phyloP scores from a whole-genome alignment of 37 sponge, comb jelly and placozoan species.

The Chondrilla cf. caribensis region DNA sequence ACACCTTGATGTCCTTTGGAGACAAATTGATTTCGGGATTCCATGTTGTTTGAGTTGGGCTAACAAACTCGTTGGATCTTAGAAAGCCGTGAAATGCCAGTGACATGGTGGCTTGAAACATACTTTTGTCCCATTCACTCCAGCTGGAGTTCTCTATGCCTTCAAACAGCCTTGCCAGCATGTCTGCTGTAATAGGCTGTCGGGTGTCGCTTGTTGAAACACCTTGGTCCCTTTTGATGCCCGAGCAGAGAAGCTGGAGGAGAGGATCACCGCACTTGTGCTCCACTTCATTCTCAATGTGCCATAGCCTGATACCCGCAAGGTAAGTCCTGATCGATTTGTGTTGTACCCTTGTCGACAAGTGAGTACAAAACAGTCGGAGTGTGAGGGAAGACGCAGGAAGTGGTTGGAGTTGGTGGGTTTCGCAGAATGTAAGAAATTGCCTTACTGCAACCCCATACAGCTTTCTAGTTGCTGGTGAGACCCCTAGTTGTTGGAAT shows the following conservation, averaged over 20 bases:
- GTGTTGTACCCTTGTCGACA: background rate
- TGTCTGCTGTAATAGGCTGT: constrained; percentile 20
- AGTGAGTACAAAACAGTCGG: constrained; percentile 3
- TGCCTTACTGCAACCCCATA: constrained; percentile 5
- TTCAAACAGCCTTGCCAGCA: constrained; percentile 2
- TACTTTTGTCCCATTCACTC: background rate
- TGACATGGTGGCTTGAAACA: constrained; percentile 29
- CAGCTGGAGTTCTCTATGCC: background rate
- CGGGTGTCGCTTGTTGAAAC: background rate
- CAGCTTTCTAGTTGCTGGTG: background rate
- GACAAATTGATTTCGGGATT: background rate
- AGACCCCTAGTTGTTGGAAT: constrained; percentile 14
- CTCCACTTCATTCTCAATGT: background rate
- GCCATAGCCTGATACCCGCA: constrained; percentile 33
- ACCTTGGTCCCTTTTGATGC: background rate
- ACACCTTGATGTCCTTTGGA: constrained; percentile 14
- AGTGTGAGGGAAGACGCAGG: constrained; percentile 28
- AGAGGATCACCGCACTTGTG: background rate
- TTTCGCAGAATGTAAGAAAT: constrained; percentile 17
- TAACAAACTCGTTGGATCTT: constrained; percentile 19
- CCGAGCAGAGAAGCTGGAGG: constrained; percentile 7
- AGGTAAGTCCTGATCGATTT: constrained; percentile 37
- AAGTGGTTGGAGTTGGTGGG: background rate
- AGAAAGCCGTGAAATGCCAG: constrained; percentile 44
- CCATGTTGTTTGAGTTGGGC: background rate